Conservation (phyloP, 2,797 vertebrate genomes). For the Sarcophilus harrisii region DNA sequence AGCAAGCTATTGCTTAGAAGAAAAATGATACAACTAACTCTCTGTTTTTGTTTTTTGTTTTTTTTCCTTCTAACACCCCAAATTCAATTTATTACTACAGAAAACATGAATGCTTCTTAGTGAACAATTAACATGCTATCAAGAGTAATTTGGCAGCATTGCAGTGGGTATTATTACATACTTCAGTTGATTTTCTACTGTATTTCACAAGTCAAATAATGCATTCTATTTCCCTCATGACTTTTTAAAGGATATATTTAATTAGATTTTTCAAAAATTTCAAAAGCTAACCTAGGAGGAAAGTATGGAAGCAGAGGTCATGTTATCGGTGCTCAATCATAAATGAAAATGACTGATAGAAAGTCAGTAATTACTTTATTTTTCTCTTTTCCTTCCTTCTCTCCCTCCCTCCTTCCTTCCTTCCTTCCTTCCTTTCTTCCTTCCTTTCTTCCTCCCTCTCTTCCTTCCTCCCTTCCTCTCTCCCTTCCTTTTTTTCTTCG, state of each 20-base stretch:
- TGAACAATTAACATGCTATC: not conserved
- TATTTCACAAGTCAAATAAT: not conserved
- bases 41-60: not conserved
- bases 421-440: too few species aligned
- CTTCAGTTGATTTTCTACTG: not conserved
- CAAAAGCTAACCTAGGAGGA: not conserved
- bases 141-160: rapidly evolving
- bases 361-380: not conserved
- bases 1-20: not conserved
- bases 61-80: slow-evolving; percentile 3
- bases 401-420: too few species aligned
- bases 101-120: not conserved
- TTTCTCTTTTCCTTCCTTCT: too few species aligned
- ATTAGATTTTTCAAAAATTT: not conserved
- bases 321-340: not conserved
- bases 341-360: not conserved
- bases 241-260: not conserved
- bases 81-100: not conserved
- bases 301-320: rapidly evolving
- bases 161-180: not conserved
- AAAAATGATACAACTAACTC: not conserved
- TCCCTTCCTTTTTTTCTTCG: not conserved
- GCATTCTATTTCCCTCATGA: not conserved
- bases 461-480: not conserved
- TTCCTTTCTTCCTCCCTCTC: too few species aligned